Conservation (phyloP, 2,113 vertebrate genomes). For the Nipponia nippon region DNA sequence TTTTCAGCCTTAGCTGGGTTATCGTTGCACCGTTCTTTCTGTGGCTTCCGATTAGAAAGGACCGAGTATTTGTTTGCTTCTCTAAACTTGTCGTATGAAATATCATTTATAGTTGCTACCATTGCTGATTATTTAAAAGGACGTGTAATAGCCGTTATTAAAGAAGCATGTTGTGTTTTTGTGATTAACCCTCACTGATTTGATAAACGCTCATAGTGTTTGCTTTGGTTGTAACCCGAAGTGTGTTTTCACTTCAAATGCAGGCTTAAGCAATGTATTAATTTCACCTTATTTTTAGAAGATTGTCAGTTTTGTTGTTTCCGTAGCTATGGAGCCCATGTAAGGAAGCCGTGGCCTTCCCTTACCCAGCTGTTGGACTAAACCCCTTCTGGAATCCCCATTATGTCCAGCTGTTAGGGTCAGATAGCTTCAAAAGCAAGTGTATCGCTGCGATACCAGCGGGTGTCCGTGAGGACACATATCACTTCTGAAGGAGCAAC, state of each 20-base stretch:
- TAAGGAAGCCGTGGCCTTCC: conserved; percentile 75
- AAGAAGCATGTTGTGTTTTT: neutral
- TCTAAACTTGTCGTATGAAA: neutral
- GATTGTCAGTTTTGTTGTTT: conserved; percentile 79
- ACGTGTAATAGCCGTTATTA: fast-evolving
- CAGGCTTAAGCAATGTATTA: conserved; percentile 29
- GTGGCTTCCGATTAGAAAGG: neutral
- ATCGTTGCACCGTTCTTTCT: neutral
- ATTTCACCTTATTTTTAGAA: conserved; percentile 73
- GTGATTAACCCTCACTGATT: neutral
- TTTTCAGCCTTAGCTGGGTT: neutral
- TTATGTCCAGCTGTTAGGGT: conserved; percentile 83
- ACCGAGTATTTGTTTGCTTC: neutral
- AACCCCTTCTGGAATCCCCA: conserved; percentile 78
- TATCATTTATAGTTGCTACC: neutral
- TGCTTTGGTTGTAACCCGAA: conserved; percentile 12
- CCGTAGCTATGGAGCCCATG: conserved; percentile 73
- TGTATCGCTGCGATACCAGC: neutral
- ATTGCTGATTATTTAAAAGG: neutral
- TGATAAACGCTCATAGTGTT: neutral
- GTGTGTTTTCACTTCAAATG: conserved; percentile 16
- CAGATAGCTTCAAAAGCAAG: conserved; percentile 67
- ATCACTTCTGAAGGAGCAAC: neutral
- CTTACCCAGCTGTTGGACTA: conserved; percentile 81
- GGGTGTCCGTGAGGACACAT: neutral